A percentile compares a stretch with the other conserved stretches of the same genome.
These are phyloP conservation scores for Morinoia aosen DNA, from an alignment of 2,888 invertebrate genomes.

Conservation along the genomic window DNA sequence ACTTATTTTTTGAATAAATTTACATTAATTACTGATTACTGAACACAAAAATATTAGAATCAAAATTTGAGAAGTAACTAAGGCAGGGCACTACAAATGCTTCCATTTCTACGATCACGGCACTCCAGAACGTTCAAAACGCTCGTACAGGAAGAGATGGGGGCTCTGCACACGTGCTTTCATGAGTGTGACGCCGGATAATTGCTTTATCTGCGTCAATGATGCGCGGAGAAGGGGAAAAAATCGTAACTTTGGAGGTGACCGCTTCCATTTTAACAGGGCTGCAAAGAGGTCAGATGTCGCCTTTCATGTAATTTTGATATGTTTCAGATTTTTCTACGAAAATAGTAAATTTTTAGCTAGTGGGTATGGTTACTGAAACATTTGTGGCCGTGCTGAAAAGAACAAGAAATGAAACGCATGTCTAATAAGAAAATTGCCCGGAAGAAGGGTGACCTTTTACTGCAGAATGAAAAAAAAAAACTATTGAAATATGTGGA, in stretches of 20 bases:
- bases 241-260: background rate
- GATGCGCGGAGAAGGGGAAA: background rate
- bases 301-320: background rate
- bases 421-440: background rate
- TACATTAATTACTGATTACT: too few species aligned
- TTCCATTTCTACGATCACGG: background rate
- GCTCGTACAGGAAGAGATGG: background rate
- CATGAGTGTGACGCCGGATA: background rate
- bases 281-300: background rate
- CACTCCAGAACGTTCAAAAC: background rate
- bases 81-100: too few species aligned
- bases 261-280: background rate
- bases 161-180: background rate
- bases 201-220: background rate
- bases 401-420: background rate
- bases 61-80: too few species aligned
- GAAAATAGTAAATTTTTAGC: background rate
- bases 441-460: background rate
- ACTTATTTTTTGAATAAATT: too few species aligned
- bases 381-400: background rate
- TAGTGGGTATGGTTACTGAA: background rate
- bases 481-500: background rate
- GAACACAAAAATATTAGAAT: too few species aligned
- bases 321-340: background rate
- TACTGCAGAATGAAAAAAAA: background rate